Evolutionary conservation across 2,797 vertebrate species (phyloP), one percentile per base, ranked within the genome.

Genomic region (Mus spretus): DNA sequence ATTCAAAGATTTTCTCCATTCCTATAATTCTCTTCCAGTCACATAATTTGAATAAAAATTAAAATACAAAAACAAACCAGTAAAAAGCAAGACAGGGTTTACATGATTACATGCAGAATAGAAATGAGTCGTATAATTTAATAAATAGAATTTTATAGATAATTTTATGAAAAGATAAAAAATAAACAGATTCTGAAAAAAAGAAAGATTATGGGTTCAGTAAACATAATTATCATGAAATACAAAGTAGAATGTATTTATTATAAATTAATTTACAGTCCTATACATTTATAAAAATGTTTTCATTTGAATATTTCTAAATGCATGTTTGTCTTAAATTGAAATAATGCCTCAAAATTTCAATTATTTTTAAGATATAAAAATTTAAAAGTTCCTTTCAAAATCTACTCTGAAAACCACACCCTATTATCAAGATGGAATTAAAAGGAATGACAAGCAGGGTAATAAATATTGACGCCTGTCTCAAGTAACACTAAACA

Each of bases 381-480:
- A 93, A 61, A 95, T 88, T 88, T 96, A 15, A 96, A 86, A 78
- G 92, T 67, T 84, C 20, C 88, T 90, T 93, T 63, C 79, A 75
- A 97, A 63, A 84, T 81, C 87, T 93, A 96, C 78, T 65, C 94
- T 97, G 97, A 97, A 97, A 97, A 98, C 94, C 97, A 98, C 98
- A 98, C 98, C 96, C 95, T 98, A 97, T 98, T 95, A 97, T 94
- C 91, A 98, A 98, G 97, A 98, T 98, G 97, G 97, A 98, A 97
- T 97, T 97, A 98, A 98, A 98, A 93, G 95, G 92, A 98, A 97
- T 98, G 97, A 96, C 87, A 97, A 97, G 92, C 81, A 97, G 94
- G 97, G 93, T 97, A 98, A 98, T 97, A 97, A 97, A 97, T 4
- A 92, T 1, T 94, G 95, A 96, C 59, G 67, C 22, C 83, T 95